Conservation (phyloP, 2,888 invertebrate genomes). For the Thecocarcelia acutangulata region DNA sequence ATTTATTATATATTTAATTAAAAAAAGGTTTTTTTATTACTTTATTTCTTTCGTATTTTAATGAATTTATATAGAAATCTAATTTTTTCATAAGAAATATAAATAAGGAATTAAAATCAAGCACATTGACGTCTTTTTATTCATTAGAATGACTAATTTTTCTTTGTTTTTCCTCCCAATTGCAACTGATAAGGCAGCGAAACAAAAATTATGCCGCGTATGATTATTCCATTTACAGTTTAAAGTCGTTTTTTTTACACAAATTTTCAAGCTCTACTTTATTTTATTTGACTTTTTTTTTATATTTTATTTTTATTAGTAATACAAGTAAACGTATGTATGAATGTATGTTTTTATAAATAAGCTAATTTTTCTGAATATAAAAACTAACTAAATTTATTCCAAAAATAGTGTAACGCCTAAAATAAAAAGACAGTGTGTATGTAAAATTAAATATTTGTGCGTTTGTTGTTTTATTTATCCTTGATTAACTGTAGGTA, state of each 20-base stretch:
- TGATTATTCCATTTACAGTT: slow-evolving; percentile 22
- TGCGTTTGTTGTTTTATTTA: no score
- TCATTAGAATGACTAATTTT: slow-evolving; percentile 23
- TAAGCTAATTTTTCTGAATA: no score
- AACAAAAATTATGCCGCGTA: neutral
- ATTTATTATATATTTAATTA: neutral
- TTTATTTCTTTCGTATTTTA: slow-evolving; percentile 7
- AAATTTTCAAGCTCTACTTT: neutral
- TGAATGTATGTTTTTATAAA: neutral
- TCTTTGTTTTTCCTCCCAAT: neutral
- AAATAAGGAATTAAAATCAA: slow-evolving; percentile 5
- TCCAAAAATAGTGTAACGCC: no score
- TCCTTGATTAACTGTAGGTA: no score
- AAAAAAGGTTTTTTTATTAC: neutral
- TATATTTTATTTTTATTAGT: neutral
- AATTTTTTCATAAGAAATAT: slow-evolving; percentile 9
- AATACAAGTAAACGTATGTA: neutral
- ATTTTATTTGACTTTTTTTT: slow-evolving; percentile 23
- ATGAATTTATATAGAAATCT: neutral
- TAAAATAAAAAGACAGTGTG: no score
- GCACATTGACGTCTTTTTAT: slow-evolving; percentile 12
- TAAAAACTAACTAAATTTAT: no score
- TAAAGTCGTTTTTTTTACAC: slow-evolving; percentile 41
- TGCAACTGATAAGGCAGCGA: neutral
- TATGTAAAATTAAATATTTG: no score